Evolutionary conservation across 2,113 vertebrate genomes (phyloP), one percentile per base, ranked within the genome.

Genomic region (Datnioides undecimradiatus): DNA sequence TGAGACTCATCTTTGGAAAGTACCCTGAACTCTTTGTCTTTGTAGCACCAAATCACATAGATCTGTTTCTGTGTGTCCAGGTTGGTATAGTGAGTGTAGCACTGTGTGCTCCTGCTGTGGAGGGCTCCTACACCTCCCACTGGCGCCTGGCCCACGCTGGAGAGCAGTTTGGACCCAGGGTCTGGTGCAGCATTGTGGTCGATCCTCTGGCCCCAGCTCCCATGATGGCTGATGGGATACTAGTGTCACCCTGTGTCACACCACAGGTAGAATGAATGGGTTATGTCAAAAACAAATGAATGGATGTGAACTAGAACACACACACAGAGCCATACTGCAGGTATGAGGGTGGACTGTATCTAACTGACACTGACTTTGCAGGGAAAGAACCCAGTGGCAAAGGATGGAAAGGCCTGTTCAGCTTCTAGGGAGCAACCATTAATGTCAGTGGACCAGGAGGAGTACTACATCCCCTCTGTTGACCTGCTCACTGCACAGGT

Each of bases 401-500:
- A 93, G 77, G 89, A 92, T 33, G 93, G 85, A 17, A 92, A 91
- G 46, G 59, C 69, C 8, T 87, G 79, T 16, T 25, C 83, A 16
- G 48, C 69, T 9, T 79, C 91, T 11, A 51, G 74, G 16, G 92
- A 93, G 29, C 92, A 87, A 25, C 77, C 88, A 41, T 80, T 91
- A 17, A 58, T 93, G 79, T 93, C 93, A 0, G 89, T 93, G 64
- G 90, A 96, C 81, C 95, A 93, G 2, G 96, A 97, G 8, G 93
- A 97, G 51, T 96, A 97, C 75, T 99, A 96, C 87, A 98, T 98
- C 81, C 98, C 98, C 8, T 98, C 97, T 16, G 96, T 99, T 2
- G 97, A 99, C 92, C 96, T 99, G 49, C 96, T 99, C 25, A 99
- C 97, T 6, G 97, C 98, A 10, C 98, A 99, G 96, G 98, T 99